phyloP scores from a whole-genome alignment of 2,888 invertebrate genomes.

The Griposia aprilina region DNA sequence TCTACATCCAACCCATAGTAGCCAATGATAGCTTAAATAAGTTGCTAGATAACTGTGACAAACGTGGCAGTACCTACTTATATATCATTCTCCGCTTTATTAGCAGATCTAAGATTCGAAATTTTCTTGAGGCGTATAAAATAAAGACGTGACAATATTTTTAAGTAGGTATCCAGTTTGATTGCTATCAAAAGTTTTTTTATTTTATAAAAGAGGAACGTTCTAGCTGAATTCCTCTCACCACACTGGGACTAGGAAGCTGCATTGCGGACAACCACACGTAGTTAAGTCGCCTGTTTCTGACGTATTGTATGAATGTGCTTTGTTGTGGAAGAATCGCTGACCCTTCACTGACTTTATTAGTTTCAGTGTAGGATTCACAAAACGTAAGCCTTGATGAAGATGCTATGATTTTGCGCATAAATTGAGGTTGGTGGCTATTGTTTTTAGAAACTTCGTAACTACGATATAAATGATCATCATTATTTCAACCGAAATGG shows the following conservation, averaged over 20 bases:
- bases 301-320: conserved; percentile 58
- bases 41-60: not conserved
- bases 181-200: conserved; percentile 15
- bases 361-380: conserved; percentile 40
- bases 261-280: conserved; percentile 58
- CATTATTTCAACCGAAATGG: too few species aligned
- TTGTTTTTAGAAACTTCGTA: not conserved
- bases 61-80: not conserved
- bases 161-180: conserved; percentile 8
- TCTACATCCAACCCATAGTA: not conserved
- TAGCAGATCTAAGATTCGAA: not conserved
- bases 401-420: conserved; percentile 30
- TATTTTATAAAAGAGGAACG: conserved; percentile 7
- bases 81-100: not conserved
- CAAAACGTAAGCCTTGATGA: conserved; percentile 32
- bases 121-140: not conserved
- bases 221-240: conserved; percentile 1
- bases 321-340: conserved; percentile 58
- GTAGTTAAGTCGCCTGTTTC: conserved; percentile 66
- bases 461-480: too few species aligned
- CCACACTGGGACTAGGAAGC: conserved; percentile 31
- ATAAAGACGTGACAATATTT: conserved; percentile 1
- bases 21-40: not conserved
- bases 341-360: conserved; percentile 52
- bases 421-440: not conserved